Percentiles rank a stretch among this genome's conserved stretches.
Evolutionary conservation across 1,140 invertebrate species (phyloP).

Genomic region (Drosophila orosa): DNA sequence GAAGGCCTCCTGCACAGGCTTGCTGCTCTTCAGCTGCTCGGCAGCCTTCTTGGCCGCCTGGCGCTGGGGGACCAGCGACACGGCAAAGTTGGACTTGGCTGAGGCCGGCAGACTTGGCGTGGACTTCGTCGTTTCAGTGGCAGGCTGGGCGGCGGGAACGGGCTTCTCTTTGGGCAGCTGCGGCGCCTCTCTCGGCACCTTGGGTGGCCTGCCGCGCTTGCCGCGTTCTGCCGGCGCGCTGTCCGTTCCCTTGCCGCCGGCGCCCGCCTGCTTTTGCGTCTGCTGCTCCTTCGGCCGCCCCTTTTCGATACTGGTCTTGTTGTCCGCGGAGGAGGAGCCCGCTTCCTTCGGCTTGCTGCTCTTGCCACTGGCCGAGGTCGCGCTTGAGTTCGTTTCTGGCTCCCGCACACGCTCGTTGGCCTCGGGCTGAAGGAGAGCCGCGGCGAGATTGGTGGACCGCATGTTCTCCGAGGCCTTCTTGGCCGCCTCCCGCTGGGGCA

Average conservation of each 20-base stretch:
- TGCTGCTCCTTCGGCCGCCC: slow-evolving; percentile 60
- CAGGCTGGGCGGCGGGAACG: not conserved
- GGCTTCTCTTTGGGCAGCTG: slow-evolving; percentile 40
- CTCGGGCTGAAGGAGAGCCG: slow-evolving; percentile 40
- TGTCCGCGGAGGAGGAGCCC: slow-evolving; percentile 13
- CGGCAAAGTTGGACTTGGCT: slow-evolving; percentile 85
- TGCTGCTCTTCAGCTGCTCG: slow-evolving; percentile 94
- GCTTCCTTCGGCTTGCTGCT: slow-evolving; percentile 46
- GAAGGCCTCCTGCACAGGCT: slow-evolving; percentile 82
- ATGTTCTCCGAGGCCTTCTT: slow-evolving; percentile 96
- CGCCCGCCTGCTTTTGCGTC: slow-evolving; percentile 7
- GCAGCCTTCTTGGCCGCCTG: slow-evolving; percentile 96
- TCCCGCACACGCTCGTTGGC: slow-evolving; percentile 59
- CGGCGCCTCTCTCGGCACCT: slow-evolving; percentile 33
- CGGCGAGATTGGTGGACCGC: slow-evolving; percentile 86
- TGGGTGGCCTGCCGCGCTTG: slow-evolving; percentile 74
- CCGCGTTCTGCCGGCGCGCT: slow-evolving; percentile 62
- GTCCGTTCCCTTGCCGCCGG: slow-evolving; percentile 39
- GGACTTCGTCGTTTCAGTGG: slow-evolving; percentile 22
- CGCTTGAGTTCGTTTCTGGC: slow-evolving; percentile 26
- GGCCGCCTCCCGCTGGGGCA: slow-evolving; percentile 95
- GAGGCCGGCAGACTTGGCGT: not conserved
- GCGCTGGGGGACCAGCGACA: slow-evolving; percentile 94
- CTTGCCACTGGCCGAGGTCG: slow-evolving; percentile 21
- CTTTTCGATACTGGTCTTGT: slow-evolving; percentile 29